These are phyloP conservation scores for Decapterus maruadsi DNA, from an alignment of 2,797 vertebrate species.

Conservation along the genomic window DNA sequence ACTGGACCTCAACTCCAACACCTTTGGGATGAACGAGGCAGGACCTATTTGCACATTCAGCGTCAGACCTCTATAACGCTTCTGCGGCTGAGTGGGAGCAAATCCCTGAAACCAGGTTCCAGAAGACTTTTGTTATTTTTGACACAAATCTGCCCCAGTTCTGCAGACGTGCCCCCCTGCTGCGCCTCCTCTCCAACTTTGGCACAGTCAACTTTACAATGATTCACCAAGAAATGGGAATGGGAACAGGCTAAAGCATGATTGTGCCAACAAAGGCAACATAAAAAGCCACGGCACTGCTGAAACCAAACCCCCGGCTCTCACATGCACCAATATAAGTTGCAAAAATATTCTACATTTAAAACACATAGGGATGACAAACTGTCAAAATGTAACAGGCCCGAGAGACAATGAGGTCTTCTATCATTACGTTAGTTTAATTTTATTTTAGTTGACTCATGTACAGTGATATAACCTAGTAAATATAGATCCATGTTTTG, in stretches of 20 bases:
- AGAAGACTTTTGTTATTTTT: slow-evolving; percentile 41
- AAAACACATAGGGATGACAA: neutral
- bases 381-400: neutral
- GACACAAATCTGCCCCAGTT: slow-evolving; percentile 61
- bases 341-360: slow-evolving; percentile 17
- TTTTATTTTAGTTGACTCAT: slow-evolving; percentile 68
- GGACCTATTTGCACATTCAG: neutral
- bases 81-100: neutral
- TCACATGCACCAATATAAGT: neutral
- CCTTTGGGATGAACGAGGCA: neutral
- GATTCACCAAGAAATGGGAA: slow-evolving; percentile 49
- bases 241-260: slow-evolving; percentile 30
- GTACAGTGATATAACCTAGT: slow-evolving; percentile 70
- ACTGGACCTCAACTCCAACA: slow-evolving; percentile 1
- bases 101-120: neutral
- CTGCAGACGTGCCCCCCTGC: slow-evolving; percentile 46
- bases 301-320: slow-evolving; percentile 18
- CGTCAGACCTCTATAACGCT: neutral
- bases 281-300: neutral
- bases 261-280: slow-evolving; percentile 17
- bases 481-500: slow-evolving; percentile 77
- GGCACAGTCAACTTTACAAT: slow-evolving; percentile 40
- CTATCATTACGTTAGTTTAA: slow-evolving; percentile 45
- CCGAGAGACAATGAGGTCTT: slow-evolving; percentile 32
- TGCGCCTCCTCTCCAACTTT: slow-evolving; percentile 57